Evolutionary conservation across 2,888 invertebrate species (phyloP).

Genomic region (Uropetala carovei): DNA sequence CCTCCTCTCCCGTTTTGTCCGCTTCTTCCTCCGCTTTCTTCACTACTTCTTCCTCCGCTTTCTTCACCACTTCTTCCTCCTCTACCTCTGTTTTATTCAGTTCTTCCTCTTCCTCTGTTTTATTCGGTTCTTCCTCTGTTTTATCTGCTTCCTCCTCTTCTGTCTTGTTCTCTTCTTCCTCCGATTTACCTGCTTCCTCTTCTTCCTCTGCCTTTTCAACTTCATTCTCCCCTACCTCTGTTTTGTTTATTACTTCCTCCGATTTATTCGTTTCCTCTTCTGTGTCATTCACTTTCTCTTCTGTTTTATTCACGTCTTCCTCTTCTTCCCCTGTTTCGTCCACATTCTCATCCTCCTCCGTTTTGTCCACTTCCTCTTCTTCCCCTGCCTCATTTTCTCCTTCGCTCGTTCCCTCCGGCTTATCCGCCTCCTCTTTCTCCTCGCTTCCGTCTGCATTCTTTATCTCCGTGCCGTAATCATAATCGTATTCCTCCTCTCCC

Average conservation of each 20-base stretch:
- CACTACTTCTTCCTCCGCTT: not conserved
- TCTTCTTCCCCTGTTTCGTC: not conserved
- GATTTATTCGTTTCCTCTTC: not conserved
- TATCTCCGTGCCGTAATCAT: not conserved
- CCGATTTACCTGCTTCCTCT: not conserved
- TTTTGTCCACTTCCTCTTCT: not conserved
- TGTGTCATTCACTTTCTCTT: not conserved
- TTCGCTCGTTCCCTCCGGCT: not conserved
- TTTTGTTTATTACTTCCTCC: not conserved
- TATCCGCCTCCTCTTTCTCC: not conserved
- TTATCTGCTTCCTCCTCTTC: not conserved
- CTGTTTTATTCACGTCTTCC: not conserved
- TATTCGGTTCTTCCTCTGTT: not conserved
- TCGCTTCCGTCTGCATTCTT: not conserved
- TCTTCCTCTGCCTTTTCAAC: not conserved
- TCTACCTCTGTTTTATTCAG: not conserved
- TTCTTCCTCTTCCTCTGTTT: not conserved
- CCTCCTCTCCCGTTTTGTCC: not conserved
- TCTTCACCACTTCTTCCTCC: not conserved
- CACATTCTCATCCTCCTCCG: not conserved
- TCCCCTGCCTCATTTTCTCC: not conserved
- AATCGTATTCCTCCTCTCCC: not conserved
- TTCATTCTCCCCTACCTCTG: too few species aligned
- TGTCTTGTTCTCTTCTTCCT: not conserved
- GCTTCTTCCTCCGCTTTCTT: not conserved